Conservation (phyloP, 2,888 invertebrate genomes). For the Muschampia plurimacula region DNA sequence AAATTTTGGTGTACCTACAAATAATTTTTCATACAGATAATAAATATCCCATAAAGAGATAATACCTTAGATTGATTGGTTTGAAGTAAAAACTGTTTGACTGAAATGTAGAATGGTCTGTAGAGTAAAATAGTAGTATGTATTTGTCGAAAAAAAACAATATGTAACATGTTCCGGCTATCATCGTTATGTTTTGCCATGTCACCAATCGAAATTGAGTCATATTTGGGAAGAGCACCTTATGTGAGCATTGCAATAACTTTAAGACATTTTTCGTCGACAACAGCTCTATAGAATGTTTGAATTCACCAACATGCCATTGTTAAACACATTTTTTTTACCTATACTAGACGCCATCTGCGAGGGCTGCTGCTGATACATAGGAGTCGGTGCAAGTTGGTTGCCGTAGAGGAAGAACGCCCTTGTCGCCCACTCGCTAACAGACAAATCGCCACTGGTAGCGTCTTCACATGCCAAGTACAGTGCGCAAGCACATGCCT, state of each 20-base stretch:
- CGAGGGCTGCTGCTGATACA: slow-evolving; percentile 60
- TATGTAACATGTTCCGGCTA: too few species aligned
- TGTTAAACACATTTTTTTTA: slow-evolving; percentile 40
- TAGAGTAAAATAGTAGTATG: too few species aligned
- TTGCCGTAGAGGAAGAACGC: slow-evolving; percentile 97
- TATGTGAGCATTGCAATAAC: too few species aligned
- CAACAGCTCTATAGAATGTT: background rate
- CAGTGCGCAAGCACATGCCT: slow-evolving; percentile 95
- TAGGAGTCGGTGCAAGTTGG: slow-evolving; percentile 82
- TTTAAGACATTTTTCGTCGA: too few species aligned
- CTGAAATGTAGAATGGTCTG: too few species aligned
- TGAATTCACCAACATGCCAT: background rate
- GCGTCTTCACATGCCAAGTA: slow-evolving; percentile 92
- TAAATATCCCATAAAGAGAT: background rate
- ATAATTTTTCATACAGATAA: background rate
- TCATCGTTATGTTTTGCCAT: too few species aligned
- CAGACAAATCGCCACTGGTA: slow-evolving; percentile 78
- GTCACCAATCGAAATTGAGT: too few species aligned
- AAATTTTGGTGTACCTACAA: slow-evolving; percentile 77
- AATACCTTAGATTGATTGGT: too few species aligned
- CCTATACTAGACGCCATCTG: slow-evolving; percentile 67
- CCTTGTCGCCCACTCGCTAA: slow-evolving; percentile 95
- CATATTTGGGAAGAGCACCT: too few species aligned
- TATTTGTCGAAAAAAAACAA: too few species aligned
- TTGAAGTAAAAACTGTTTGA: too few species aligned